These are phyloP conservation scores for Arvicanthis niloticus DNA, from an alignment of 2,113 vertebrate genomes.

Conservation along the genomic window DNA sequence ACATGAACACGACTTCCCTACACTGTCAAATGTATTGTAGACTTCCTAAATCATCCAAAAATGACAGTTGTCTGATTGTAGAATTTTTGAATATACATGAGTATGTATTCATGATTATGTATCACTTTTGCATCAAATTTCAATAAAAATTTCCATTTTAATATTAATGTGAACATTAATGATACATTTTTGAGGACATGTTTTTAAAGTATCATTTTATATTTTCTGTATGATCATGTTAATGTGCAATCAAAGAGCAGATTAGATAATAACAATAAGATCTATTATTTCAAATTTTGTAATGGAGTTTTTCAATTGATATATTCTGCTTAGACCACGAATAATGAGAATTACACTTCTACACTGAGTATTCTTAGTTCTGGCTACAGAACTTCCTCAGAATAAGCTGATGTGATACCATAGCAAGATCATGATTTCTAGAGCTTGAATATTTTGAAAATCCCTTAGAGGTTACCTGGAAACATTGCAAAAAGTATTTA, in stretches of 20 bases:
- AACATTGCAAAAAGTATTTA: slow-evolving; percentile 62
- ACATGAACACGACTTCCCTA: neutral
- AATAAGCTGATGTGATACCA: slow-evolving; percentile 21
- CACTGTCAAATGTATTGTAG: too few species aligned
- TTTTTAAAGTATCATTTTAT: neutral
- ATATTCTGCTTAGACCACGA: neutral
- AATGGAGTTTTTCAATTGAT: neutral
- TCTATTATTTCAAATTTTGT: neutral
- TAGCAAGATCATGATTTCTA: neutral
- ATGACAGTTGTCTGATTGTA: neutral
- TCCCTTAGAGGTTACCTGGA: slow-evolving; percentile 78
- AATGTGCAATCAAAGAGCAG: neutral
- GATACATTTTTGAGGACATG: neutral
- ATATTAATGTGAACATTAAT: neutral
- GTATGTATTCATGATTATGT: neutral
- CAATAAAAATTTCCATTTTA: neutral
- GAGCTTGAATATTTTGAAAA: slow-evolving; percentile 36
- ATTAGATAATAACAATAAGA: neutral
- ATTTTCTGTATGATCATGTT: neutral
- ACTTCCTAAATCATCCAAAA: neutral
- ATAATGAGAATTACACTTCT: neutral
- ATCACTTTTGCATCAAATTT: neutral
- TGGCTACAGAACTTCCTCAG: neutral
- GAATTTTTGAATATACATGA: neutral
- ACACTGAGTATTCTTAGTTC: neutral